These are phyloP conservation scores for Cherax destructor DNA, from an alignment of 1,140 invertebrate species.

Conservation along the genomic window DNA sequence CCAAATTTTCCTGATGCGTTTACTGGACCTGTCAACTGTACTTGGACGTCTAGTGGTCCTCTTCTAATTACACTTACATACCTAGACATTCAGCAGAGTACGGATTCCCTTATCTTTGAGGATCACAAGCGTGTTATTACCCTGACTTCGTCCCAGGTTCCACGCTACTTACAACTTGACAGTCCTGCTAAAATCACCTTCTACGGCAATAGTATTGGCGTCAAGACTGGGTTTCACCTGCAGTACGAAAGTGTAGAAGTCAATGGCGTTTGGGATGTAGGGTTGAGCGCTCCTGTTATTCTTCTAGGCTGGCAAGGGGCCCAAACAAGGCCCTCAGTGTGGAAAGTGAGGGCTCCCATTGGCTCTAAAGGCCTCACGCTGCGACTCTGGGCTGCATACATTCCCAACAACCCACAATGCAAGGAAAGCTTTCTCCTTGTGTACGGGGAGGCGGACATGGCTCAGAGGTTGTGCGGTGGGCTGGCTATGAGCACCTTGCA, in stretches of 20 bases:
- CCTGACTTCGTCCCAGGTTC: not conserved
- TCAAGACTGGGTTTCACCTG: slow-evolving; percentile 27
- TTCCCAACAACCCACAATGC: slow-evolving; percentile 31
- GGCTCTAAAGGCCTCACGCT: slow-evolving; percentile 6
- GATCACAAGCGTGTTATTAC: slow-evolving; percentile 9
- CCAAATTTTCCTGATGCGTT: slow-evolving; percentile 27
- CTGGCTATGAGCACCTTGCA: slow-evolving; percentile 16
- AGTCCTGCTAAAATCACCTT: slow-evolving; percentile 16
- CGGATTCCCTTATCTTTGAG: slow-evolving; percentile 16
- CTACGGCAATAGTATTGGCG: slow-evolving; percentile 11
- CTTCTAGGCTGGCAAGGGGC: slow-evolving; percentile 36
- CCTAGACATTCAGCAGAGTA: slow-evolving; percentile 33
- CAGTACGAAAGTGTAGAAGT: slow-evolving; percentile 31
- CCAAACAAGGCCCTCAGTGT: not conserved
- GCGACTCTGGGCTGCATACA: slow-evolving; percentile 35
- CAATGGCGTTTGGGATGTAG: slow-evolving; percentile 24
- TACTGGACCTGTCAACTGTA: slow-evolving; percentile 33
- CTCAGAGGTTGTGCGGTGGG: slow-evolving; percentile 25
- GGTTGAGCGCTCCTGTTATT: slow-evolving; percentile 2
- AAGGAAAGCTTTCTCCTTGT: slow-evolving; percentile 27
- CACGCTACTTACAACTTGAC: slow-evolving; percentile 2
- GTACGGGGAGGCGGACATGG: slow-evolving; percentile 1
- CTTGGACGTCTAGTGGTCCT: slow-evolving; percentile 24
- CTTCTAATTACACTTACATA: slow-evolving; percentile 18
- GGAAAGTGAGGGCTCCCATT: slow-evolving; percentile 8